Base-by-base conservation (phyloP, 1,140 invertebrate genomes). In the Tyrophagus putrescentiae region DNA sequence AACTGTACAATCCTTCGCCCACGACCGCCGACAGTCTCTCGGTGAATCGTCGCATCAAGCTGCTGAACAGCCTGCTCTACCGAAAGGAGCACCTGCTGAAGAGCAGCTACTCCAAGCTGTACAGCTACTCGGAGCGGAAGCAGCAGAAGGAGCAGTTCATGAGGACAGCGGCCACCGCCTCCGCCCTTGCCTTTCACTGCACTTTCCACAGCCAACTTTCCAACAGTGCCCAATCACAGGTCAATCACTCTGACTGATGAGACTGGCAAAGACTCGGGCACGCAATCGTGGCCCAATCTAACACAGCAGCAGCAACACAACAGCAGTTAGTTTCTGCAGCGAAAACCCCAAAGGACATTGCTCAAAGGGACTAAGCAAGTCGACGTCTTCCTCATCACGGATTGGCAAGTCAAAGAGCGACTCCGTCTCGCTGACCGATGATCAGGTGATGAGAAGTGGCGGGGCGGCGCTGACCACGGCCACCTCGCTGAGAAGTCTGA, bases 71-170 rank as follows among this genome's bases (percentile, higher is more conserved):
- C 16, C 4, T 54, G 1, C 27, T 54, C 1, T 16, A 13, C 2
- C 32, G 21, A 25, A 54, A 54, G 25, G 25, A 42, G 18, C 3
- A 36, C 3, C 32, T 54, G 11, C 32, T 54, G 9, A 54, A 54
- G 39, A 54, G 25, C 39, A 54, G 25, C 39, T 54, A 54, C 27
- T 54, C 52, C 32, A 13, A 54, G 25, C n/a, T 54, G 27, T n/a
- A n/a, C n/a, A n/a, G n/a, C n/a, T n/a, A n/a, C n/a, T n/a, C n/a
- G n/a, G n/a, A n/a, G n/a, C n/a, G n/a, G n/a, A n/a, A n/a, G n/a
- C n/a, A n/a, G n/a, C n/a, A n/a, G n/a, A n/a, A n/a, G n/a, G n/a
- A n/a, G n/a, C n/a, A n/a, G n/a, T n/a, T n/a, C n/a, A n/a, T n/a
- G n/a, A n/a, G n/a, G n/a, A n/a, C n/a, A n/a, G n/a, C n/a, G n/a